Evolutionary conservation across 2,888 invertebrate species (phyloP).

Genomic region (Dolichomitus sp.): DNA sequence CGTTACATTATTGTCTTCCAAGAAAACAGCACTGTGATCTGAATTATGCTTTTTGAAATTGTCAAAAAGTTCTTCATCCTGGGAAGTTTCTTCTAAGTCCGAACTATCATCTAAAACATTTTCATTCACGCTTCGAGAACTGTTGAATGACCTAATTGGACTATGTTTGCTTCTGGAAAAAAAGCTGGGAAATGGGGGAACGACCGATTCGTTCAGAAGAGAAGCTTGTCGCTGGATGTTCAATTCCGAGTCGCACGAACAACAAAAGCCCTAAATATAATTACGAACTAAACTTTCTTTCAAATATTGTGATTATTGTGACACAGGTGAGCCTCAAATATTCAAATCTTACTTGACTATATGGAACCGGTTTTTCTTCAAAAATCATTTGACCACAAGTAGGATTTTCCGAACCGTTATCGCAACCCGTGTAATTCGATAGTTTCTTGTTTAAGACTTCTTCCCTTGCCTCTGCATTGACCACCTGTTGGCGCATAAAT

Average conservation of each 20-base stretch:
- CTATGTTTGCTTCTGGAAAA: conserved; percentile 40
- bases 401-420: conserved; percentile 80
- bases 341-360: conserved; percentile 80
- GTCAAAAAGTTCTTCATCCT: not conserved
- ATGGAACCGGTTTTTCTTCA: conserved; percentile 84
- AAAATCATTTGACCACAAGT: conserved; percentile 85
- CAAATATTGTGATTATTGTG: conserved; percentile 5
- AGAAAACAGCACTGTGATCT: not conserved
- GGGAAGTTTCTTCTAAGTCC: conserved; percentile 6
- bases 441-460: conserved; percentile 85
- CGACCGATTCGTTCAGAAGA: conserved; percentile 46
- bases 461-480: conserved; percentile 86
- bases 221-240: conserved; percentile 77
- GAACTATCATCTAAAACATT: conserved; percentile 23
- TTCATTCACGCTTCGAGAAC: conserved; percentile 33
- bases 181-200: conserved; percentile 41
- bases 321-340: not conserved
- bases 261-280: conserved; percentile 86
- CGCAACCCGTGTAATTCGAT: conserved; percentile 85
- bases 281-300: not conserved
- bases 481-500: conserved; percentile 77
- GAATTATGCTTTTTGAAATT: not conserved
- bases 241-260: conserved; percentile 84
- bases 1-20: conserved; percentile 17
- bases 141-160: conserved; percentile 48